phyloP scores from a whole-genome alignment of 2,888 invertebrate species.

The Microplitis manilae region DNA sequence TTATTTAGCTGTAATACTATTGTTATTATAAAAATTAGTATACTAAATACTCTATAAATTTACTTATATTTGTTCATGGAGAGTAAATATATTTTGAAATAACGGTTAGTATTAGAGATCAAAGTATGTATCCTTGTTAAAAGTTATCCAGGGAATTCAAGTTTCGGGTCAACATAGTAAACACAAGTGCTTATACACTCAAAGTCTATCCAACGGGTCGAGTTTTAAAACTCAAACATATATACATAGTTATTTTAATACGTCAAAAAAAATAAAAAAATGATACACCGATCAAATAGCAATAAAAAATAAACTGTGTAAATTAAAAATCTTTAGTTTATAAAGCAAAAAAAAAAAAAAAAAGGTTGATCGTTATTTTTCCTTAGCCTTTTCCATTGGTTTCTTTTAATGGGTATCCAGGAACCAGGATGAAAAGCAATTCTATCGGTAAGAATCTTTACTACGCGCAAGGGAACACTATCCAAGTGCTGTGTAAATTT shows the following conservation, averaged over 20 bases:
- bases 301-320: no score
- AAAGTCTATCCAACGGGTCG: background rate
- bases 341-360: background rate
- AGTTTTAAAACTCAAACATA: no score
- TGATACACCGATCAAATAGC: no score
- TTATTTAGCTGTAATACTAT: no score
- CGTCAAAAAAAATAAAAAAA: no score
- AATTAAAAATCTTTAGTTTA: no score
- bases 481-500: conserved; percentile 35
- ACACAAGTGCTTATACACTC: background rate
- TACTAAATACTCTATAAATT: no score
- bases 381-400: conserved; percentile 3
- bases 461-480: conserved; percentile 34
- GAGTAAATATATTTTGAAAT: background rate
- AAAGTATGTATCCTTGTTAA: background rate
- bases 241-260: no score
- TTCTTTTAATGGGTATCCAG: conserved; percentile 11
- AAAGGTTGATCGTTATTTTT: background rate
- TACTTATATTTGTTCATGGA: no score
- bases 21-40: no score
- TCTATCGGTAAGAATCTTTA: conserved; percentile 17
- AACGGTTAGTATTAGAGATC: background rate
- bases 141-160: background rate
- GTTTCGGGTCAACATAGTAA: background rate
- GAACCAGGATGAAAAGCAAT: conserved; percentile 17